These are phyloP conservation scores for Pagrus major DNA, from an alignment of 2,113 vertebrate genomes.

Conservation along the genomic window DNA sequence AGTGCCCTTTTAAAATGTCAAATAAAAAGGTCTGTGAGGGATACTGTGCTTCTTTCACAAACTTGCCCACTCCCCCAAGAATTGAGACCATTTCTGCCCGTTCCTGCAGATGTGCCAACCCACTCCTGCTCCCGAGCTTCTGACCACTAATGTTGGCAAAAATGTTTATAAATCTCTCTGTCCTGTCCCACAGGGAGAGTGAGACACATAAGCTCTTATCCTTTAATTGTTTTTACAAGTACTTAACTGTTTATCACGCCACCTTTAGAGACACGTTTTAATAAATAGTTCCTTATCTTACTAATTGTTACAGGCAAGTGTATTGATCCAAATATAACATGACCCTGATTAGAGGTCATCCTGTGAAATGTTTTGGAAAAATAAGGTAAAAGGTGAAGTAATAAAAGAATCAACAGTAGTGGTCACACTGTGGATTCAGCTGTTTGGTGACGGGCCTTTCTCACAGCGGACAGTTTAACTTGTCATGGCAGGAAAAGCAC, in stretches of 20 bases:
- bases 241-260: background rate
- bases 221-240: conserved; percentile 15
- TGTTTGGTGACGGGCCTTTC: background rate
- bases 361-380: background rate
- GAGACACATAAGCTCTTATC: background rate
- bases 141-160: conserved; percentile 1
- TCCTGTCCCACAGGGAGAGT: background rate
- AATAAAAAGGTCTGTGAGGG: conserved; percentile 23
- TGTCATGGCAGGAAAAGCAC: background rate
- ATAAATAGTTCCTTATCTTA: background rate
- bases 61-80: conserved; percentile 22
- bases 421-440: background rate
- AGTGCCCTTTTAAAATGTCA: conserved; percentile 15
- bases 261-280: background rate
- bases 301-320: background rate
- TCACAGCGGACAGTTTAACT: background rate
- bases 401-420: background rate
- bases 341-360: background rate
- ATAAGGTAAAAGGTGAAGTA: background rate
- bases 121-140: conserved; percentile 21
- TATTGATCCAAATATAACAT: background rate
- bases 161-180: conserved; percentile 24
- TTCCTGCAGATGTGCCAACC: conserved; percentile 47
- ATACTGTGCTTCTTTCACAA: conserved; percentile 27
- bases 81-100: conserved; percentile 41